A percentile compares a stretch with the other conserved stretches of the same genome.
phyloP scores from a whole-genome alignment of 2,113 vertebrate species.

The Centropus bengalensis region DNA sequence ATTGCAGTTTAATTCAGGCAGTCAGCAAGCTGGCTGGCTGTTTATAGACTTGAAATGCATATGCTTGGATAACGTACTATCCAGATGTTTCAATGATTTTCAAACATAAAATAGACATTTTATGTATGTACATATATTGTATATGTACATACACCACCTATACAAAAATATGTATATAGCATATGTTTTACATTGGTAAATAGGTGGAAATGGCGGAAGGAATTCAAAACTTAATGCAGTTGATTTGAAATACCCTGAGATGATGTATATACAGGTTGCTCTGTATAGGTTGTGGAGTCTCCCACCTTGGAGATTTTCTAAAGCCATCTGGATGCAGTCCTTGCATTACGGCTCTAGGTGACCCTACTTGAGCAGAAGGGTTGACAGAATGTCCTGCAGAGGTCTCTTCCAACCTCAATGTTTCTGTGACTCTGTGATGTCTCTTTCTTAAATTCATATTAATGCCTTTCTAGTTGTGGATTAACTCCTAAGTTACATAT shows the following conservation, averaged over 20 bases:
- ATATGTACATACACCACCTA: not conserved
- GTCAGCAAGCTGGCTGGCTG: constrained; percentile 18
- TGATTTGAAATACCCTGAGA: not conserved
- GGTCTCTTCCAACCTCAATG: not conserved
- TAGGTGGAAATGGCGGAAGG: constrained; percentile 7
- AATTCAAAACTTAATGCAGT: not conserved
- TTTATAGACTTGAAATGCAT: not conserved
- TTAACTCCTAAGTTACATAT: not conserved
- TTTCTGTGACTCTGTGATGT: not conserved
- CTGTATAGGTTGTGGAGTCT: not conserved
- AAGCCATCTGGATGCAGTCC: rapidly evolving
- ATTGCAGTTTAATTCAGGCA: not conserved
- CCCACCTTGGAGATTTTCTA: not conserved
- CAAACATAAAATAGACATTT: not conserved
- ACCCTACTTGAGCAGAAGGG: not conserved
- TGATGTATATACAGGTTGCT: not conserved
- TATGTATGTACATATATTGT: not conserved
- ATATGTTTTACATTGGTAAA: not conserved
- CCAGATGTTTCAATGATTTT: constrained; percentile 28
- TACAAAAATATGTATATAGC: not conserved
- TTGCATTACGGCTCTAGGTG: not conserved
- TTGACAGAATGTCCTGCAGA: not conserved
- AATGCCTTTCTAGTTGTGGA: not conserved
- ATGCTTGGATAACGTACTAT: not conserved
- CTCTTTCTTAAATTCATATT: not conserved